Conservation (phyloP, 2,888 invertebrate genomes). For the Thecocarcelia acutangulata region DNA sequence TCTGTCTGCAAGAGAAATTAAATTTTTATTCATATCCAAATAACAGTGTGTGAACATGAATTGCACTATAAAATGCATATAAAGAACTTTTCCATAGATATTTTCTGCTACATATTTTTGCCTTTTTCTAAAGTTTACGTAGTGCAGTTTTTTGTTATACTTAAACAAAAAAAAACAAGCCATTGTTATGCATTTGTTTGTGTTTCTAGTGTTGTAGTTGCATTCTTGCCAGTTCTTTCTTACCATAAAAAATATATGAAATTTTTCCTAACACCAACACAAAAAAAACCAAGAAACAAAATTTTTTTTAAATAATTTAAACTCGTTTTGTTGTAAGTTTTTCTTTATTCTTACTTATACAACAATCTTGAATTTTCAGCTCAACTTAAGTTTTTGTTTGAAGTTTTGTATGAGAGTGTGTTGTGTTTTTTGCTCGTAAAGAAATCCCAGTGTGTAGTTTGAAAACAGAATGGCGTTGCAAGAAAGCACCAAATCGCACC, state of each 20-base stretch:
- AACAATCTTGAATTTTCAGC: conserved; percentile 54
- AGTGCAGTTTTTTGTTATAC: conserved; percentile 11
- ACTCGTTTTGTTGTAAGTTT: conserved; percentile 29
- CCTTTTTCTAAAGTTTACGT: conserved; percentile 30
- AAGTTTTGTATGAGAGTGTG: conserved; percentile 22
- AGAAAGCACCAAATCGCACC: conserved; percentile 45
- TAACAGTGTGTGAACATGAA: conserved; percentile 60
- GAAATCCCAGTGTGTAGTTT: conserved; percentile 15
- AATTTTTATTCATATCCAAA: conserved; percentile 43
- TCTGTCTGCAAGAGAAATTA: neutral
- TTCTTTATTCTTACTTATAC: conserved; percentile 20
- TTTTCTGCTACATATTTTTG: conserved; percentile 23
- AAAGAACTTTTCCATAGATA: conserved; percentile 47
- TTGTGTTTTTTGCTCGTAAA: neutral
- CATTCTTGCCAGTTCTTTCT: conserved; percentile 20
- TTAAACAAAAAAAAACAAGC: conserved; percentile 40
- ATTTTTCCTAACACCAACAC: conserved; percentile 54
- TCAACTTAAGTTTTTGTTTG: conserved; percentile 56
- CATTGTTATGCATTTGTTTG: conserved; percentile 62
- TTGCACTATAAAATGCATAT: conserved; percentile 64
- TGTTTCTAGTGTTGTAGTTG: conserved; percentile 48
- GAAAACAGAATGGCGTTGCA: conserved; percentile 5
- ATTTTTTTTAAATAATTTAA: neutral
- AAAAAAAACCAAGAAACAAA: conserved; percentile 5
- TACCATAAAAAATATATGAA: conserved; percentile 49